Evolutionary conservation across 1,140 invertebrate species (phyloP), one percentile per base, ranked within the genome.

Genomic region (Scaptodrosophila lebanonensis): DNA sequence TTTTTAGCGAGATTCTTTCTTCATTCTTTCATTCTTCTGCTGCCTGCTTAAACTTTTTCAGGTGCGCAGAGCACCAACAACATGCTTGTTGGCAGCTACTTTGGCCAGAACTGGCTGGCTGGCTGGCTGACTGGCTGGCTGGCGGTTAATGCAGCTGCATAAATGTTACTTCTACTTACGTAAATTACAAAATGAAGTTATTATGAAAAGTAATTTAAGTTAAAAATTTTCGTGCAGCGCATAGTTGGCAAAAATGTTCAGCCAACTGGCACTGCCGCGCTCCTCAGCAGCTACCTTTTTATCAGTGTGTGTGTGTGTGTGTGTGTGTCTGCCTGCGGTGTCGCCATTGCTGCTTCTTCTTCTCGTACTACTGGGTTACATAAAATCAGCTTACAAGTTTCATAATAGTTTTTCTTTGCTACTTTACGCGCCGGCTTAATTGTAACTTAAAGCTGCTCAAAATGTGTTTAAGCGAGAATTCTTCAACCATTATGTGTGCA

Each of bases 151-250:
- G 75, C 75, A 75, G 69, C 75, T 82, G 75, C 75, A 79, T 82
- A 79, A 79, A 79, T 79, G 75, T 79, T 79, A 79, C 75, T 79
- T 79, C 76, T 79, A 79, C 76, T 79, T 79, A 79, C 75, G 76
- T 79, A 79, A 79, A 79, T 79, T 79, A 79, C 76, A 82, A 79
- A 79, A 79, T 82, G 83, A 79, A 79, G 75, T 79, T 79, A 79
- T 79, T 79, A 79, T 62, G 70, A 79, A 79, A 79, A 82, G 75
- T 82, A 79, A 79, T 79, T 79, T 79, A 79, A 79, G 75, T 79
- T 79, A 82, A 82, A 82, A 82, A 82, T 69, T 77, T 68, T 75
- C 66, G 73, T 77, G 60, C 62, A 64, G 73, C 73, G 40, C 36
- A 52, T 50, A 62, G 44, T 62, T 57, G 57, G 66, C 51, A 65